Evolutionary conservation across 2,797 vertebrate species (phyloP).

Genomic region (Propithecus deckenii): DNA sequence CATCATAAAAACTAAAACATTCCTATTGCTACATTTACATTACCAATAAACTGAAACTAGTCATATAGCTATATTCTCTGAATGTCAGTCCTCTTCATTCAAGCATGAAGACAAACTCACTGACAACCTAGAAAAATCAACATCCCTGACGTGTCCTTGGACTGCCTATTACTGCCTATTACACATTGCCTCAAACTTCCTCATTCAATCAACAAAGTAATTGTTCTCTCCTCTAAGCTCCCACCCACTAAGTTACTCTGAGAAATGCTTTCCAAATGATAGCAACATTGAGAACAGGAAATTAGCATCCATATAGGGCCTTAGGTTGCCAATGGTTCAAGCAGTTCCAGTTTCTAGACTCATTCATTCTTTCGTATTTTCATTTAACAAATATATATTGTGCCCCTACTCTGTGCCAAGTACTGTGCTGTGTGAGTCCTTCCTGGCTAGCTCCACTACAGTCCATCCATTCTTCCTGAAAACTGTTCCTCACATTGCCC

Average conservation of each 20-base stretch:
- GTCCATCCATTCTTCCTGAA: not conserved
- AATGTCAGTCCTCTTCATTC: not conserved
- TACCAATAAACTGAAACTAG: not conserved
- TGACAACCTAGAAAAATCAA: not conserved
- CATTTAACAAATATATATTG: not conserved
- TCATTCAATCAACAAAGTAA: not conserved
- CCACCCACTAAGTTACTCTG: not conserved
- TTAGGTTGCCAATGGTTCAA: not conserved
- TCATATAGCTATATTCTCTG: not conserved
- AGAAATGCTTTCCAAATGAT: not conserved
- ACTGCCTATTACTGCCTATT: not conserved
- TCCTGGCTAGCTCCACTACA: not conserved
- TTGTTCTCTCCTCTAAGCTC: not conserved
- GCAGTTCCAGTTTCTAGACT: not conserved
- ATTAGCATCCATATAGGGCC: not conserved
- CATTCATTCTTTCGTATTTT: not conserved
- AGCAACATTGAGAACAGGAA: not conserved
- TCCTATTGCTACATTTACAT: not conserved
- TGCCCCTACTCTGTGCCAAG: not conserved
- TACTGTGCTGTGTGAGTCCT: not conserved
- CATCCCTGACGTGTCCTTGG: not conserved
- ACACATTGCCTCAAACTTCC: not conserved
- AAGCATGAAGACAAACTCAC: not conserved
- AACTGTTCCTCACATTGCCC: not conserved
- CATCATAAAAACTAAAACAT: not conserved